Evolutionary conservation across 23 tunicate species (phyloP), one percentile per base, ranked within the genome.

Genomic region (Phallusia fumigata): DNA sequence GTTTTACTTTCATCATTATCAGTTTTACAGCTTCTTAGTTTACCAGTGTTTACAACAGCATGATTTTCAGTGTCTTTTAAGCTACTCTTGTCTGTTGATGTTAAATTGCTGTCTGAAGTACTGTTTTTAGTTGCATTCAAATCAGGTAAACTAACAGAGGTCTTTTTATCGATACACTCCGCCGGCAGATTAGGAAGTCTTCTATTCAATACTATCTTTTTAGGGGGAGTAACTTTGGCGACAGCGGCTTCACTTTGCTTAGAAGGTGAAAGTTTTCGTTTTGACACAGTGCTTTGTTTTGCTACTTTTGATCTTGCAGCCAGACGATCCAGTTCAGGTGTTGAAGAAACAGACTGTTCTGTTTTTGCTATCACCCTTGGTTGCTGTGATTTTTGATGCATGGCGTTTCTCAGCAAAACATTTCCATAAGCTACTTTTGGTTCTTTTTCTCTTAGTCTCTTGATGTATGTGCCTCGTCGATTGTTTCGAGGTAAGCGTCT

Each of bases 221-320:
- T 58, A 21, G 69, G 15, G 1, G 69, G 69, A 5, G 47, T 40
- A 40, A 58, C 69, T 58, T 58, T 22, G 16, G n/a, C n/a, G n/a
- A n/a, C n/a, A n/a, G 58, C 15, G 58, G 58, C n/a, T n/a, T n/a
- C n/a, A 51, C 58, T 58, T 58, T 22, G 69, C 28, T 22, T 16
- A 6, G 28, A 1, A 24, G 69, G 26, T 6, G 69, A 24, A 58
- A 58, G 69, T 58, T 58, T 24, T 6, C 69, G 28, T 16, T 58
- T 58, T 24, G 3, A 16, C 28, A 24, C 69, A 40, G 47, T 40
- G 47, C 47, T 40, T 10, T 40, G 47, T 58, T 58, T 58, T 58
- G 69, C 69, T 6, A 16, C 69, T 58, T 58, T 58, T 22, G 69
- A 58, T 13, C 69, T 58, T 58, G 69, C 69, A 21, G 69, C 69